phyloP scores from a whole-genome alignment of 2,797 vertebrate species.

The Takifugu rubripes region DNA sequence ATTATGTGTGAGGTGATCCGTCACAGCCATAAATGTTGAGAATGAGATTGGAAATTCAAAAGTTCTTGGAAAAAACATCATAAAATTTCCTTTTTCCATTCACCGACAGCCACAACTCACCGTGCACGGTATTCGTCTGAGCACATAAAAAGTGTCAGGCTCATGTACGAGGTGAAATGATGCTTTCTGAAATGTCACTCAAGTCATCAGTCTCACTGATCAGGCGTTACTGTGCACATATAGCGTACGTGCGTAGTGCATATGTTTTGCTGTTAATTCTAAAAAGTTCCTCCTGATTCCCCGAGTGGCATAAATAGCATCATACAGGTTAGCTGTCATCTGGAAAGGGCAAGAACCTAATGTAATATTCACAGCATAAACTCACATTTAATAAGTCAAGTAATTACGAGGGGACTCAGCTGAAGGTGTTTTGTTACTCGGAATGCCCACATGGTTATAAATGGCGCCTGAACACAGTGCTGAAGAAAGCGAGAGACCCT shows the following conservation, averaged over 20 bases:
- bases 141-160: conserved; percentile 60
- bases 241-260: conserved; percentile 6
- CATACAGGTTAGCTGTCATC: conserved; percentile 11
- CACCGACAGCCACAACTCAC: conserved; percentile 51
- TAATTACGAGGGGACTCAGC: conserved; percentile 60
- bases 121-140: conserved; percentile 44
- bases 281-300: conserved; percentile 1
- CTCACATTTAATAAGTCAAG: conserved; percentile 61
- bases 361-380: conserved; percentile 57
- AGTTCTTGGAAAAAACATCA: conserved; percentile 69
- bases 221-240: conserved; percentile 27
- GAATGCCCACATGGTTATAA: conserved; percentile 63
- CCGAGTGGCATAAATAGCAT: not conserved
- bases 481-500: conserved; percentile 56
- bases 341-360: conserved; percentile 36
- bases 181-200: conserved; percentile 61
- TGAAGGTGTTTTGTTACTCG: conserved; percentile 53
- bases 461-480: conserved; percentile 49
- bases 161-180: conserved; percentile 56
- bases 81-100: conserved; percentile 61
- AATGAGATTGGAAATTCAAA: conserved; percentile 78
- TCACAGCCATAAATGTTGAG: conserved; percentile 71
- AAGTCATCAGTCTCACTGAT: conserved; percentile 56
- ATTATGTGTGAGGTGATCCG: conserved; percentile 68
- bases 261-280: conserved; percentile 26